Base-by-base conservation (phyloP, 2,797 vertebrate genomes). In the Characodon lateralis region DNA sequence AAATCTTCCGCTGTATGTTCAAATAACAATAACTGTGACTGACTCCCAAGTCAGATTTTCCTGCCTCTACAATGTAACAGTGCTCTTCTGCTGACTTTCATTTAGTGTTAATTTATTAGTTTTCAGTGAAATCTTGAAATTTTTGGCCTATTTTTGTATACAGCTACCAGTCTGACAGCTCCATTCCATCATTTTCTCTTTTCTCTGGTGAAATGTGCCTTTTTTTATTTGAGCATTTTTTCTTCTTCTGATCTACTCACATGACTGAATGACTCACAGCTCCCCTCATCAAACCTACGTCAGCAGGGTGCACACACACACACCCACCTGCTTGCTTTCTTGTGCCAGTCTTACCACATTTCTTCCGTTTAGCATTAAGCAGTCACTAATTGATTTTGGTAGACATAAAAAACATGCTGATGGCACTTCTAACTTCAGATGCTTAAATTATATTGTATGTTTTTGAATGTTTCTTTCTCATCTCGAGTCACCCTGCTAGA, bases 191-290 rank as follows among this genome's bases (percentile, higher is more conserved):
- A 35, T 48, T 35, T 2, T 16, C 48, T 48, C 2, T 70, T 16
- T 61, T 68, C 80, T 83, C 76, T 70, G 66, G 58, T 70, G 35
- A 51, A 6, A 28, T 72, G 59, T 81, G 78, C 70, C 69, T 66
- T 73, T 81, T 83, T 83, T 88, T 55, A 46, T 69, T 46, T 46
- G 46, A 43, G 20, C 10, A 20, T 10, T 66, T 46, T 16, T 35
- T 88, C n/a, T 83, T 46, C 53, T 81, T 61, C 83, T 26, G 24
- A 66, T 85, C 65, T 69, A 58, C 85, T 83, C 80, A 73, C 71
- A 76, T 91, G 82, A 89, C 81, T 85, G 74, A 24, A 59, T 90
- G 91, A 93, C 76, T 93, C 90, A 90, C 65, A 65, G 81, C 84
- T 86, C 71, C 80, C 89, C 78, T 88, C 22, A 79, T 86, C 46